Conservation (phyloP, 2,113 vertebrate genomes). For the Piprites chloris region DNA sequence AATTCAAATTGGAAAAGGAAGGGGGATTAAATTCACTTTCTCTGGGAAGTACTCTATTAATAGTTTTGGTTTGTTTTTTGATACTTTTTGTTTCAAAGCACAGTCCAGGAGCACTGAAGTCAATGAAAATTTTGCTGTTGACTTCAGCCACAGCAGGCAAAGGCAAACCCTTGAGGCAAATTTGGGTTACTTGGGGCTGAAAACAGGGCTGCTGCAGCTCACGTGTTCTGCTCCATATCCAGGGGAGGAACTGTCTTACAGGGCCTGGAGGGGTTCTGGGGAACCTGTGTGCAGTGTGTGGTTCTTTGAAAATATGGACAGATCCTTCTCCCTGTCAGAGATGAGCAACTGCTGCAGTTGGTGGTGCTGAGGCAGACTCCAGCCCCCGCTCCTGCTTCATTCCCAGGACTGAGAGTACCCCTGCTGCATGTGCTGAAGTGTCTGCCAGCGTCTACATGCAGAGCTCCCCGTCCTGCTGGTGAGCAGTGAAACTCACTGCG, state of each 20-base stretch:
- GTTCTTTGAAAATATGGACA: not conserved
- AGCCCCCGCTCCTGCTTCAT: not conserved
- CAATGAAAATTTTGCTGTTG: not conserved
- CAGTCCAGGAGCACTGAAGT: not conserved
- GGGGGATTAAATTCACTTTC: not conserved
- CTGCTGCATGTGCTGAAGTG: not conserved
- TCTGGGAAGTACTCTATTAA: not conserved
- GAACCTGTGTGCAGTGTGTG: not conserved
- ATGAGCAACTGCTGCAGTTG: not conserved
- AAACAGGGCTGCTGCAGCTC: not conserved
- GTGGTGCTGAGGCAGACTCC: not conserved
- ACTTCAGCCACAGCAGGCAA: not conserved
- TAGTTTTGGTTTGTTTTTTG: not conserved
- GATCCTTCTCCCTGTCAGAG: not conserved
- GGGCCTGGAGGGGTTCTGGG: not conserved
- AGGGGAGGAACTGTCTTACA: not conserved
- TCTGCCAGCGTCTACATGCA: not conserved
- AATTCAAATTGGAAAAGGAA: not conserved
- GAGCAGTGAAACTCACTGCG: not conserved
- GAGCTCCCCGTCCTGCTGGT: not conserved
- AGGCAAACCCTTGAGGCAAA: not conserved
- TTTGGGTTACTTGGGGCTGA: not conserved
- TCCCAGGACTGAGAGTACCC: not conserved
- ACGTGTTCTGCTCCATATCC: rapidly evolving
- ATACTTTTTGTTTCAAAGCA: not conserved